These are phyloP conservation scores for Chironomus tentans DNA, from an alignment of 2,888 invertebrate genomes.

Conservation along the genomic window DNA sequence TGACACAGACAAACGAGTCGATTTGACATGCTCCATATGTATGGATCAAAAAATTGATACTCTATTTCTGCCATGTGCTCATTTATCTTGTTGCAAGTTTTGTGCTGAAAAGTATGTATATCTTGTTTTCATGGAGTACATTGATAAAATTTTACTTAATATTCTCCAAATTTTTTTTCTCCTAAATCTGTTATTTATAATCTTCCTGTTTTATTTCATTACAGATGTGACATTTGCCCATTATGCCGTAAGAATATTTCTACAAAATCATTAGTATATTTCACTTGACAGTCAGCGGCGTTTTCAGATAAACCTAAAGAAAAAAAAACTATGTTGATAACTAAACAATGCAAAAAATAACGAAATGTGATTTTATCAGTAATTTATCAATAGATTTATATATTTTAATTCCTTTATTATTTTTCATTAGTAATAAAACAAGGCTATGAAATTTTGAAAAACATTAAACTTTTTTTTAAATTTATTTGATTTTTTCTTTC, in stretches of 20 bases:
- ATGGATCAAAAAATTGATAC: conserved; percentile 77
- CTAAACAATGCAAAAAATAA: background rate
- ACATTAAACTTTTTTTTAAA: no score
- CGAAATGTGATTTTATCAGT: background rate
- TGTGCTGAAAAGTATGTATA: conserved; percentile 57
- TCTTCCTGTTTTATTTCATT: background rate
- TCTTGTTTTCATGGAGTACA: no score
- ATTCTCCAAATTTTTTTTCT: no score
- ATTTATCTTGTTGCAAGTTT: conserved; percentile 68
- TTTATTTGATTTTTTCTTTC: no score
- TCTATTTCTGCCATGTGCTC: conserved; percentile 81
- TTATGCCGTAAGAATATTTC: conserved; percentile 40
- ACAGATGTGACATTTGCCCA: conserved; percentile 40
- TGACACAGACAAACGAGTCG: conserved; percentile 29
- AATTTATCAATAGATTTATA: background rate
- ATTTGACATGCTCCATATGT: conserved; percentile 74
- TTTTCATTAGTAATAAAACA: background rate
- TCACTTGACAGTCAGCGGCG: conserved; percentile 30
- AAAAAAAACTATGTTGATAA: conserved; percentile 33
- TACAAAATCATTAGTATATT: background rate
- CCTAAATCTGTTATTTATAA: no score
- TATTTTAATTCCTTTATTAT: background rate
- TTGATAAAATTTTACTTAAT: no score
- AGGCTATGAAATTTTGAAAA: background rate
- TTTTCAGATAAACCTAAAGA: conserved; percentile 29